These are phyloP conservation scores for Heliangelus exortis DNA, from an alignment of 2,797 vertebrate species.

Conservation along the genomic window DNA sequence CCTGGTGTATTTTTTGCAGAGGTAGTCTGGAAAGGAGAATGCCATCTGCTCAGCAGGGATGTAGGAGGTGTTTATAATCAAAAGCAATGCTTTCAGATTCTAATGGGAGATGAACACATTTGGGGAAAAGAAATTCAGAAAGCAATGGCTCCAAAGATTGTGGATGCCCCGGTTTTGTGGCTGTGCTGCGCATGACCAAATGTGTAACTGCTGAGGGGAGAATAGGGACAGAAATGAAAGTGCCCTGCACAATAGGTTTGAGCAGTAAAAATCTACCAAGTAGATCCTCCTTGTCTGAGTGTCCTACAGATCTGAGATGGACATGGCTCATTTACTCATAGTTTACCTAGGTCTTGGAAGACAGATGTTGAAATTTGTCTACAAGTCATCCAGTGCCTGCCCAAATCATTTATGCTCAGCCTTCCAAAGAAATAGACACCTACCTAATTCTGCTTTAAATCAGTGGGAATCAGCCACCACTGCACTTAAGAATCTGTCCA, in stretches of 20 bases:
- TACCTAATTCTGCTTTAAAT: background rate
- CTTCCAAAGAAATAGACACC: background rate
- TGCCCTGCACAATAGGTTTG: background rate
- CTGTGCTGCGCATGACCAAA: background rate
- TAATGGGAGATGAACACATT: background rate
- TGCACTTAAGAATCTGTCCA: background rate
- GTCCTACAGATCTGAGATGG: background rate
- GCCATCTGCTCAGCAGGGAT: background rate
- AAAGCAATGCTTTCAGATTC: background rate
- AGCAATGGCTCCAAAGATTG: background rate
- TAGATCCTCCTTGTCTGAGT: background rate
- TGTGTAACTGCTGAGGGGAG: background rate
- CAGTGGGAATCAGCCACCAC: background rate
- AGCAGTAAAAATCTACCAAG: background rate
- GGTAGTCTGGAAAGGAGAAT: background rate
- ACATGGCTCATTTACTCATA: background rate
- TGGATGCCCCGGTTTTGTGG: background rate
- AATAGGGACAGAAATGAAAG: background rate
- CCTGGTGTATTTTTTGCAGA: background rate
- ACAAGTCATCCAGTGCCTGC: background rate
- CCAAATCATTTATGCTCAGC: background rate
- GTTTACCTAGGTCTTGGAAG: background rate
- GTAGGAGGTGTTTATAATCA: constrained; percentile 31
- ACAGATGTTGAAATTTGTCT: background rate
- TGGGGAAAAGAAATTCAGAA: background rate